Evolutionary conservation across 2,797 vertebrate genomes (phyloP).

Genomic region (Falco biarmicus): DNA sequence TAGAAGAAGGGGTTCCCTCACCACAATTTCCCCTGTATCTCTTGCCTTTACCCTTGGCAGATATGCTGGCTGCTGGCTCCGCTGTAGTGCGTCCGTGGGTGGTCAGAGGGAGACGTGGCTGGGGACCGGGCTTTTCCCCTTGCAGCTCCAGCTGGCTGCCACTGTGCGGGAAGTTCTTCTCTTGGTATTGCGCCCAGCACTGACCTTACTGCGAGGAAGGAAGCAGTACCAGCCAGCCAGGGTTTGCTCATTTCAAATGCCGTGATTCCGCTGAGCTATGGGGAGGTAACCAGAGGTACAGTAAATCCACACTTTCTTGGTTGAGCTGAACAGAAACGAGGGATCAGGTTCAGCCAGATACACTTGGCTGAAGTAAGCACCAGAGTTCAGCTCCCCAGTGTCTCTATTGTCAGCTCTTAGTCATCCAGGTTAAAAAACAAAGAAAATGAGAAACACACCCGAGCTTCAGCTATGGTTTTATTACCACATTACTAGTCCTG

Average conservation of each 20-base stretch:
- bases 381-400: background rate
- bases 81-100: fast-evolving
- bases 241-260: background rate
- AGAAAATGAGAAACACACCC: background rate
- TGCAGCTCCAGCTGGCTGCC: background rate
- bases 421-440: background rate
- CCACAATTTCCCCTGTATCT: background rate
- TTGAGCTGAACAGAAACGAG: background rate
- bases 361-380: background rate
- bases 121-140: background rate
- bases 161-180: background rate
- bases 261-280: fast-evolving
- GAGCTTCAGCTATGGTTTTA: background rate
- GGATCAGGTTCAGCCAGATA: conserved; percentile 57
- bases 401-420: background rate
- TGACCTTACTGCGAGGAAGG: background rate
- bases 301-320: background rate
- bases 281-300: background rate
- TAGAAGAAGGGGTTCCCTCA: background rate
- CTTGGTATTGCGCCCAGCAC: background rate
- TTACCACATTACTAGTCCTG: background rate
- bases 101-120: background rate
- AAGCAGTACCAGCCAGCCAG: background rate
- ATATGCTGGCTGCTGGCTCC: fast-evolving
- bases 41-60: background rate